Evolutionary conservation across 1,140 invertebrate genomes (phyloP).

Genomic region (Eupristina koningsbergeri): DNA sequence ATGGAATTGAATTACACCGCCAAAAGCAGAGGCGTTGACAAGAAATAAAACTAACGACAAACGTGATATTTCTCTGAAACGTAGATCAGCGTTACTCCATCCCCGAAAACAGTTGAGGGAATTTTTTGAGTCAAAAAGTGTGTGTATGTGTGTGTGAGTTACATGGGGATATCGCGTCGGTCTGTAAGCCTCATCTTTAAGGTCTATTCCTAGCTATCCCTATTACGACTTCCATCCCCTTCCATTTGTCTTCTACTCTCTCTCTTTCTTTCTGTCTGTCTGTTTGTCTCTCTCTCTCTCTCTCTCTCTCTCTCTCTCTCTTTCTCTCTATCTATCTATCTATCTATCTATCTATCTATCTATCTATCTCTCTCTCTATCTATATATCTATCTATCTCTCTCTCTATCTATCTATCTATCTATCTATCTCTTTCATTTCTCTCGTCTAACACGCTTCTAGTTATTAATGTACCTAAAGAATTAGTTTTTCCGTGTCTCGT

Average conservation of each 20-base stretch:
- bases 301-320: too few species aligned
- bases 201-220: slow-evolving; percentile 33
- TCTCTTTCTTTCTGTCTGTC: too few species aligned
- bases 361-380: too few species aligned
- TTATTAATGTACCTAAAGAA: slow-evolving; percentile 33
- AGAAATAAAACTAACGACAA: not conserved
- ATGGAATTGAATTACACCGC: too few species aligned
- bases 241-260: not conserved
- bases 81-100: slow-evolving; percentile 19
- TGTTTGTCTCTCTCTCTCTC: too few species aligned
- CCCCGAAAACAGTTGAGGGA: slow-evolving; percentile 20
- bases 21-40: too few species aligned
- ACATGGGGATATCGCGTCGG: not conserved
- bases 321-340: too few species aligned
- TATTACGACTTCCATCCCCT: not conserved
- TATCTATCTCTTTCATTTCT: not conserved
- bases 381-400: too few species aligned
- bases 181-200: slow-evolving; percentile 12
- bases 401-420: too few species aligned
- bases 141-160: not conserved
- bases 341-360: too few species aligned
- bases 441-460: not conserved
- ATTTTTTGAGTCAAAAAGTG: slow-evolving; percentile 14
- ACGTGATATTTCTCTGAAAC: not conserved
- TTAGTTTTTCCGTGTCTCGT: slow-evolving; percentile 9